Evolutionary conservation across 2,888 invertebrate genomes (phyloP).

Genomic region (Willowsia nigromaculata): DNA sequence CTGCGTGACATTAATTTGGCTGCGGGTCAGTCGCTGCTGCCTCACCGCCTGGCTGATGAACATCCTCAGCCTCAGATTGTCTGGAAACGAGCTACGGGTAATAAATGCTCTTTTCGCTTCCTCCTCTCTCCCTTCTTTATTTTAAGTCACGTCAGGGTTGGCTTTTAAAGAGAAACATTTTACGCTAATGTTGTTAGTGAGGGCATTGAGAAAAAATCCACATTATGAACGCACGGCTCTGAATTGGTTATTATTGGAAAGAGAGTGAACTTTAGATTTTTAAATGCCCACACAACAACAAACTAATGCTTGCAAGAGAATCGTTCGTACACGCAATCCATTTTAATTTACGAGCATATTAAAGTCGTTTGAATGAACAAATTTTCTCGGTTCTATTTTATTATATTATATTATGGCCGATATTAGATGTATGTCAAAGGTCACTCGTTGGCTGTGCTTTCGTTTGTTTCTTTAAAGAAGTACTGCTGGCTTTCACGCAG

Average conservation of each 20-base stretch:
- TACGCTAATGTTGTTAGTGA: conserved; percentile 27
- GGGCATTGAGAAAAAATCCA: neutral
- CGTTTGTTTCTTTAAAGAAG: neutral
- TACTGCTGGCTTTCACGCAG: conserved; percentile 30
- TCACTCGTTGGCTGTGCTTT: neutral
- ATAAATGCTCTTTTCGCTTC: conserved; percentile 71
- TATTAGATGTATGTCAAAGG: conserved; percentile 10
- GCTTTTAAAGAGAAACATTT: conserved; percentile 48
- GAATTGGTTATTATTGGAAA: neutral
- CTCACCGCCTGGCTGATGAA: conserved; percentile 95
- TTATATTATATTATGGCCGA: neutral
- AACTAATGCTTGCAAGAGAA: neutral
- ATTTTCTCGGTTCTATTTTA: too few species aligned
- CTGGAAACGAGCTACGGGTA: conserved; percentile 90
- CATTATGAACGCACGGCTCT: neutral
- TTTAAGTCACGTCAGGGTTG: conserved; percentile 28
- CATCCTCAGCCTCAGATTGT: conserved; percentile 93
- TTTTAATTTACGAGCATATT: conserved; percentile 24
- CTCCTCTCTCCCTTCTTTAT: neutral
- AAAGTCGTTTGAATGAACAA: conserved; percentile 28
- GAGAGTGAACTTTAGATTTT: neutral
- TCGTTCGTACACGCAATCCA: neutral
- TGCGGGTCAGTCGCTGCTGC: conserved; percentile 89
- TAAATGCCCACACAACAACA: neutral
- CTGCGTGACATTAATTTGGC: conserved; percentile 91